Conservation (phyloP, 2,113 vertebrate genomes). For the Corythoichthys haematopterus region DNA sequence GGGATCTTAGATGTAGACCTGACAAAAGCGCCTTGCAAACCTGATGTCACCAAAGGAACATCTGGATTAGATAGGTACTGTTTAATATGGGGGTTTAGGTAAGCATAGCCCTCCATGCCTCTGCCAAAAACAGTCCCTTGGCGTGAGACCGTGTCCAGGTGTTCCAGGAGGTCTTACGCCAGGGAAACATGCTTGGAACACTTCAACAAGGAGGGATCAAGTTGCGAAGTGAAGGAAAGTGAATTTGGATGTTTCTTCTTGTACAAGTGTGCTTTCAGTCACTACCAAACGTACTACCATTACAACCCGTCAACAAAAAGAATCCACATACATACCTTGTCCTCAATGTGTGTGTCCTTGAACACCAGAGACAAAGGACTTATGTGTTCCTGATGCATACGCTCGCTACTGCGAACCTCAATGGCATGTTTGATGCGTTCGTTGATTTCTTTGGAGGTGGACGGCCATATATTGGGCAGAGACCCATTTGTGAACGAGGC, state of each 20-base stretch:
- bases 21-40: too few species aligned
- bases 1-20: too few species aligned
- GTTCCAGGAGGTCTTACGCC: background rate
- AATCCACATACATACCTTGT: slow-evolving; percentile 51
- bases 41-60: too few species aligned
- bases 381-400: slow-evolving; percentile 69
- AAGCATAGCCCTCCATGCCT: too few species aligned
- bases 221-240: too few species aligned
- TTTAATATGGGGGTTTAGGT: too few species aligned
- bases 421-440: slow-evolving; percentile 70
- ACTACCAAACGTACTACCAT: background rate
- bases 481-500: slow-evolving; percentile 69
- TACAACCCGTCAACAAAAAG: background rate
- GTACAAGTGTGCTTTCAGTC: too few species aligned
- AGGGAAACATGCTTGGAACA: background rate
- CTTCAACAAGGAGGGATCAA: too few species aligned
- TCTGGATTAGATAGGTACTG: too few species aligned
- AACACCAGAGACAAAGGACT: slow-evolving; percentile 65
- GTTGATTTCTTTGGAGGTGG: slow-evolving; percentile 67
- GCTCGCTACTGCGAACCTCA: slow-evolving; percentile 69
- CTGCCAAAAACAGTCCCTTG: too few species aligned
- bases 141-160: too few species aligned
- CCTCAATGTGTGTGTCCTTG: slow-evolving; percentile 70
- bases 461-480: slow-evolving; percentile 52
- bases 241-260: too few species aligned